Evolutionary conservation across 2,113 vertebrate genomes (phyloP), one percentile per base, ranked within the genome.

Genomic region (Burhinus bistriatus): DNA sequence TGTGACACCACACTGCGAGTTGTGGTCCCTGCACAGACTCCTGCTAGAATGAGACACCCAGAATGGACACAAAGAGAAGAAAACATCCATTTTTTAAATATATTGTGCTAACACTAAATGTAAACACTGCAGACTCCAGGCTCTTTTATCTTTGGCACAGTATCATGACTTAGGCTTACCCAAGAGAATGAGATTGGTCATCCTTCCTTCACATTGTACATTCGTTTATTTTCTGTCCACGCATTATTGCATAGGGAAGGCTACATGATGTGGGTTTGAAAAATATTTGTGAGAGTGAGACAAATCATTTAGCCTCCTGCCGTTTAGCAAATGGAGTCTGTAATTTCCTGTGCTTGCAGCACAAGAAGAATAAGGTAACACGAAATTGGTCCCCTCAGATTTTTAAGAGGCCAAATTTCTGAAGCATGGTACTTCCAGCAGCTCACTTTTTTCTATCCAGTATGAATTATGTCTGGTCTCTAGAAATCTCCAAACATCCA

Each of bases 261-360:
- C 36, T 69, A 45, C 85, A 40, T 9, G 73, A 69, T 68, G 62
- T 21, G 55, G 44, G 38, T 11, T 61, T 79, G 58, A 84, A 65
- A 84, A 89, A 40, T 64, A 62, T 36, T 93, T 40, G 25, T 59
- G 65, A 92, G 89, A 18, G 75, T 32, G 51, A 95, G 82, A 87
- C 76, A 91, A 94, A 89, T 80, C 83, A 47, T 62, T 73, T 72
- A 76, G 66, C 78, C 94, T 94, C 96, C 95, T 72, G 69, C 75
- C 12, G 26, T 57, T 91, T 34, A 54, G 89, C 77, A 91, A 94
- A 96, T 76, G 93, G 83, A 93, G 34, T n/a, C 92, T 80, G 88
- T 52, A 83, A 96, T 95, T 95, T 95, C 95, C 93, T 96, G 81
- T 51, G 11, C 91, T 79, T 54, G 88, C 68, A 79, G 79, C 91